Conservation (phyloP, 2,888 invertebrate species). For the Apamea crenata region DNA sequence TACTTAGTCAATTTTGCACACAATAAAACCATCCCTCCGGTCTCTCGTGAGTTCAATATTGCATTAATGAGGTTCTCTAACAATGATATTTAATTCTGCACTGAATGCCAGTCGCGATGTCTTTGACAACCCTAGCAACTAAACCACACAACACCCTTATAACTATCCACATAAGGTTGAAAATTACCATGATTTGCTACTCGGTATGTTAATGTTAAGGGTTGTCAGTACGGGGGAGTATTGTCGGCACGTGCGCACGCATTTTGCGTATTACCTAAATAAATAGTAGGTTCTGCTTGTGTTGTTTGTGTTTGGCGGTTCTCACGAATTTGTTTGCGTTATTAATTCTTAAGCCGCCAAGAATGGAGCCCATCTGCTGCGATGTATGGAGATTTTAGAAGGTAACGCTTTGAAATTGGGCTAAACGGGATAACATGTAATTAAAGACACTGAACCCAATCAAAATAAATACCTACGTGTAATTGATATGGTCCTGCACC, state of each 20-base stretch:
- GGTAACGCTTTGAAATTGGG: constrained; percentile 13
- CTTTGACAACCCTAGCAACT: constrained; percentile 52
- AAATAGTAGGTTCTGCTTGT: constrained; percentile 82
- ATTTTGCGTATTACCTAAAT: constrained; percentile 89
- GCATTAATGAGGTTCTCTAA: constrained; percentile 87
- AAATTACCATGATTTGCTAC: constrained; percentile 57
- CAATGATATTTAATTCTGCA: constrained; percentile 89
- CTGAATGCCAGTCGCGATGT: constrained; percentile 81
- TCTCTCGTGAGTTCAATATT: constrained; percentile 84
- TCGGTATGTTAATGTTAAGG: constrained; percentile 58
- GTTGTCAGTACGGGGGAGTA: constrained; percentile 72
- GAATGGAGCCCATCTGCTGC: constrained; percentile 41
- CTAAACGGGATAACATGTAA: background rate
- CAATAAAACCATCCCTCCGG: constrained; percentile 83
- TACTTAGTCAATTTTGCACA: constrained; percentile 85
- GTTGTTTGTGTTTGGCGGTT: constrained; percentile 81
- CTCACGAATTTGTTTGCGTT: constrained; percentile 82
- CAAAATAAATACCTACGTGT: too few relatives aligned
- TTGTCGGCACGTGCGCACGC: constrained; percentile 85
- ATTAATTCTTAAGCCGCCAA: constrained; percentile 66
- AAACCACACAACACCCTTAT: constrained; percentile 49
- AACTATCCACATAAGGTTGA: constrained; percentile 65
- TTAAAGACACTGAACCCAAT: background rate
- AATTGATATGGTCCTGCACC: too few relatives aligned
- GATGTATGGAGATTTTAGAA: constrained; percentile 32